Evolutionary conservation across 2,113 vertebrate species (phyloP).

Genomic region (Xiphophorus hellerii): DNA sequence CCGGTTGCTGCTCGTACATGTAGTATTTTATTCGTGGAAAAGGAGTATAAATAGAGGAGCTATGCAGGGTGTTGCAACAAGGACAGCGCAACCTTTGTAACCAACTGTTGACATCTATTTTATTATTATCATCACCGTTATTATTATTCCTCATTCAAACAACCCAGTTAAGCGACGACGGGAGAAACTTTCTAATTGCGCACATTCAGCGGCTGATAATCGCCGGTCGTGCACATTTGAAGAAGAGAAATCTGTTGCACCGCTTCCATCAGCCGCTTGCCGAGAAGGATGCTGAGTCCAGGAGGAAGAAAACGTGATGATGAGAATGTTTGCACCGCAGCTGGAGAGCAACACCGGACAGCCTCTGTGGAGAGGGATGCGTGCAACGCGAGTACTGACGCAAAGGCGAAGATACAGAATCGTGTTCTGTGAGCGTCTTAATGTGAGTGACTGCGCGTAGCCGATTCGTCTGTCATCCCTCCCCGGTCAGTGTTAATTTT

Average conservation of each 20-base stretch:
- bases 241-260: conserved; percentile 53
- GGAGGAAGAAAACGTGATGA: conserved; percentile 45
- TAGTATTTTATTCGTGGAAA: background rate
- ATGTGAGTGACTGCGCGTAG: conserved; percentile 67
- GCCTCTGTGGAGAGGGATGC: conserved; percentile 62
- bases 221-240: conserved; percentile 53
- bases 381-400: conserved; percentile 78
- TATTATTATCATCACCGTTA: too few species aligned
- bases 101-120: conserved; percentile 55
- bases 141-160: background rate
- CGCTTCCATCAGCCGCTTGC: conserved; percentile 39
- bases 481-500: conserved; percentile 59
- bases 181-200: conserved; percentile 37
- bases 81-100: conserved; percentile 41
- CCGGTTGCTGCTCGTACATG: background rate
- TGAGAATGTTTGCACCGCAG: conserved; percentile 64
- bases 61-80: conserved; percentile 32
- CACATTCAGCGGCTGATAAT: conserved; percentile 36
- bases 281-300: conserved; percentile 65
- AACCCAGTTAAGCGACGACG: conserved; percentile 12
- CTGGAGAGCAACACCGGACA: conserved; percentile 60
- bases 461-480: conserved; percentile 57
- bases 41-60: conserved; percentile 18
- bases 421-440: conserved; percentile 72
- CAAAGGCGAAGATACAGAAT: conserved; percentile 71